Evolutionary conservation across 1,140 invertebrate genomes (phyloP).

Genomic region (Drosophila bifasciata): DNA sequence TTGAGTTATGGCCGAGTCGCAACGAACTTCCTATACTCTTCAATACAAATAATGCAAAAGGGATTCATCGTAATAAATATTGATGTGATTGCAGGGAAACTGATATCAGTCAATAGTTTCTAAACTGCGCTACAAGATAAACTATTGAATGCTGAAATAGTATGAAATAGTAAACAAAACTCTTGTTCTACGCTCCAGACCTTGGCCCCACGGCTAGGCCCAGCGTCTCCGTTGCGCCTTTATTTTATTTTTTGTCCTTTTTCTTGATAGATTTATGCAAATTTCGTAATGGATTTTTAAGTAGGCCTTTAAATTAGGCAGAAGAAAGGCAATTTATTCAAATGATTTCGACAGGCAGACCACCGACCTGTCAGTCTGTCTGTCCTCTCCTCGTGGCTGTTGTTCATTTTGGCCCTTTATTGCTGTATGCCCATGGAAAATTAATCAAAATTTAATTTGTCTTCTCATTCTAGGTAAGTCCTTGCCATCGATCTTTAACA

Average conservation of each 20-base stretch:
- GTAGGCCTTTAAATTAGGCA: constrained; percentile 78
- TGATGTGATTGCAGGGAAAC: not conserved
- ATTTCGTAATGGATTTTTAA: constrained; percentile 82
- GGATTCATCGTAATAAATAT: not conserved
- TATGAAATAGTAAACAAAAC: constrained; percentile 5
- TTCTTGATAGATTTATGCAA: constrained; percentile 71
- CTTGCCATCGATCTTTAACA: constrained; percentile 18
- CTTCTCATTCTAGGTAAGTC: constrained; percentile 67
- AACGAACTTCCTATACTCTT: constrained; percentile 57
- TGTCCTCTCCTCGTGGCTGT: constrained; percentile 23
- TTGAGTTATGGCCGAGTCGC: constrained; percentile 1
- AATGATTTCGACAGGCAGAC: constrained; percentile 63
- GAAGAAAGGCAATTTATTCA: constrained; percentile 74
- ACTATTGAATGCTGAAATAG: not conserved
- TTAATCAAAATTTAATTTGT: constrained; percentile 75
- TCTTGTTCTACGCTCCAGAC: not conserved
- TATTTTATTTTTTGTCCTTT: constrained; percentile 16
- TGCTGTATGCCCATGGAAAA: constrained; percentile 36
- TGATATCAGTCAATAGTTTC: no score
- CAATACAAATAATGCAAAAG: not conserved
- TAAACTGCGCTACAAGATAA: no score
- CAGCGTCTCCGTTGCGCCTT: not conserved
- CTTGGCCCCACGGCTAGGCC: no score
- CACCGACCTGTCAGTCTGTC: constrained; percentile 3
- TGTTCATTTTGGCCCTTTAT: constrained; percentile 8